Percentiles rank a stretch among this genome's conserved stretches.
Evolutionary conservation across 2,113 vertebrate genomes (phyloP).

Genomic region (Ramphastos sulfuratus): DNA sequence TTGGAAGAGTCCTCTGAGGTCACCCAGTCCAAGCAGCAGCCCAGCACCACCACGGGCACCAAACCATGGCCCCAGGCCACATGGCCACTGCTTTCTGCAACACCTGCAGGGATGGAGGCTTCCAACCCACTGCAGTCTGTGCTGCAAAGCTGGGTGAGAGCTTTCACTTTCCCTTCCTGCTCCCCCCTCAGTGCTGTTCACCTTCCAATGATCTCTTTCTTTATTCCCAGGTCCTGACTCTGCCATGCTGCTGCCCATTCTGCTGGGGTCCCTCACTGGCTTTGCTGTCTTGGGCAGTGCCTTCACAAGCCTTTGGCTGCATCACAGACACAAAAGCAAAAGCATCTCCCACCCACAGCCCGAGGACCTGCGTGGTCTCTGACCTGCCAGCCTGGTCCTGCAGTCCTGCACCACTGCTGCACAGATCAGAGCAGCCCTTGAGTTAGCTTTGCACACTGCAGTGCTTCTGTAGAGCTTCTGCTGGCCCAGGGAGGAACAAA

Average conservation of each 20-base stretch:
- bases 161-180: too few relatives aligned
- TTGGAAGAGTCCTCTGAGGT: not conserved
- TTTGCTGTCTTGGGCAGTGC: not conserved
- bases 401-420: not conserved
- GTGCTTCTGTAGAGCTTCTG: slow-evolving; percentile 6
- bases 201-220: not conserved
- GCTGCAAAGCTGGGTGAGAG: too few relatives aligned
- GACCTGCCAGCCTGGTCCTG: not conserved
- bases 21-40: too few relatives aligned
- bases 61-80: too few relatives aligned
- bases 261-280: slow-evolving; percentile 30
- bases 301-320: slow-evolving; percentile 38
- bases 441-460: not conserved
- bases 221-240: slow-evolving; percentile 13
- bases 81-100: too few relatives aligned
- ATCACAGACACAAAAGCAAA: not conserved
- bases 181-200: not conserved
- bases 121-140: too few relatives aligned
- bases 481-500: not conserved
- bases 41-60: too few relatives aligned
- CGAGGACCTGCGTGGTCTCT: not conserved
- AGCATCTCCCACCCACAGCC: accelerated
- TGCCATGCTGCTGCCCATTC: not conserved
- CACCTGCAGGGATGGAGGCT: too few relatives aligned
- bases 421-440: not conserved